A percentile compares a stretch with the other conserved stretches of the same genome.
Evolutionary conservation across 2,888 invertebrate species (phyloP).

Genomic region (Drosophila glabriapex): DNA sequence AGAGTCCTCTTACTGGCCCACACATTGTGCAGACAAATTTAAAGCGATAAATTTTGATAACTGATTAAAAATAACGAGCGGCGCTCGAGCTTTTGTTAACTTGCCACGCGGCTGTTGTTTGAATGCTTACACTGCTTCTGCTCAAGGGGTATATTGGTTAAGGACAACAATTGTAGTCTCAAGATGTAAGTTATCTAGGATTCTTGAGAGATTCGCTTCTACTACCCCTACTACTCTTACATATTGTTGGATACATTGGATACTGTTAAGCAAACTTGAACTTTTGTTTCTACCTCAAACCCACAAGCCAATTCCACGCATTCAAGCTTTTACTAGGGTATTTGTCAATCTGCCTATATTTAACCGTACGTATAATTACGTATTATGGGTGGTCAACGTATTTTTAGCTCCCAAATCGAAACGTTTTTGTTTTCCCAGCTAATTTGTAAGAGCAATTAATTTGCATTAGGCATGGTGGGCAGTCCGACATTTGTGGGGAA

Average conservation of each 20-base stretch:
- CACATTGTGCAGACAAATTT: constrained; percentile 61
- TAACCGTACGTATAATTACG: background rate
- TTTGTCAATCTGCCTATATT: background rate
- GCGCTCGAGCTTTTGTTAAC: constrained; percentile 67
- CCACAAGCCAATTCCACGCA: background rate
- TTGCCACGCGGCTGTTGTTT: constrained; percentile 33
- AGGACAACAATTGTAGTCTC: background rate
- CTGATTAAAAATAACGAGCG: constrained; percentile 79
- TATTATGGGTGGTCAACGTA: constrained; percentile 10
- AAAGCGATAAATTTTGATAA: constrained; percentile 74
- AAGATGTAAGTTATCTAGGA: background rate
- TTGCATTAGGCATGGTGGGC: constrained; percentile 56
- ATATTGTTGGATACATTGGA: background rate
- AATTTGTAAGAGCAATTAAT: constrained; percentile 77
- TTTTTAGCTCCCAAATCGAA: constrained; percentile 45
- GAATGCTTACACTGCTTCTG: background rate
- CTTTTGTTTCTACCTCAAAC: background rate
- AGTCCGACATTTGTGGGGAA: background rate
- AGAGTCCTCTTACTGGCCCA: background rate
- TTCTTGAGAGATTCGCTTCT: background rate
- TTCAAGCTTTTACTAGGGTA: constrained; percentile 1
- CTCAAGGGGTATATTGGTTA: constrained; percentile 19
- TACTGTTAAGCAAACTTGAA: background rate
- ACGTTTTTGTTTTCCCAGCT: constrained; percentile 54
- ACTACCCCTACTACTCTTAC: background rate